Conservation (phyloP, 53 echinoderm and acorn worm species). For the Patiria pectinifera region DNA sequence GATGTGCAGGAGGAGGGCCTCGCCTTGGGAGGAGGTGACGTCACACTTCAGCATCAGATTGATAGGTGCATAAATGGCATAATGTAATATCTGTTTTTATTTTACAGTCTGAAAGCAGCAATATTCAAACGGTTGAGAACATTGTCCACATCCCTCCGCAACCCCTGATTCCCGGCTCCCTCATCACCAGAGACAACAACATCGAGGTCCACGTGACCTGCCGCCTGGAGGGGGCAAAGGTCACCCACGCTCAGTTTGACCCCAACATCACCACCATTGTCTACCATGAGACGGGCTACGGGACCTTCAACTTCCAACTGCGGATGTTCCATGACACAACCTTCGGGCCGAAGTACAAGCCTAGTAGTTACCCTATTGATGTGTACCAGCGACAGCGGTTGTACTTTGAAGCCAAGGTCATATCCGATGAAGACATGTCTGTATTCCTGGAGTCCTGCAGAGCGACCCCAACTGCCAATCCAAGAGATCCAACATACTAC, state of each 20-base stretch:
- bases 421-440: constrained; percentile 30
- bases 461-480: constrained; percentile 82
- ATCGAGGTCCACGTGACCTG: constrained; percentile 72
- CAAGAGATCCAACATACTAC: constrained; percentile 63
- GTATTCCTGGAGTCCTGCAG: constrained; percentile 70
- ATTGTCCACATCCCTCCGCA: constrained; percentile 58
- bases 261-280: constrained; percentile 77
- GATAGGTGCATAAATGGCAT: background rate
- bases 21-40: too few relatives aligned
- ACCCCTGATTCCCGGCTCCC: constrained; percentile 17
- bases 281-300: constrained; percentile 67
- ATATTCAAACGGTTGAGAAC: constrained; percentile 54
- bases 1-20: too few relatives aligned
- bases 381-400: constrained; percentile 63
- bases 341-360: constrained; percentile 30
- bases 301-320: constrained; percentile 72
- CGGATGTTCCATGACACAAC: constrained; percentile 64
- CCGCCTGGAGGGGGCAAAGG: constrained; percentile 55
- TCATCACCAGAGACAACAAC: constrained; percentile 65
- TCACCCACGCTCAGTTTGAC: constrained; percentile 65
- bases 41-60: background rate
- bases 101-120: constrained; percentile 30
- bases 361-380: constrained; percentile 64
- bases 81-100: background rate
- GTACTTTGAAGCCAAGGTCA: constrained; percentile 74